These are phyloP conservation scores for Thumatha senex DNA, from an alignment of 2,888 invertebrate genomes.

Conservation along the genomic window DNA sequence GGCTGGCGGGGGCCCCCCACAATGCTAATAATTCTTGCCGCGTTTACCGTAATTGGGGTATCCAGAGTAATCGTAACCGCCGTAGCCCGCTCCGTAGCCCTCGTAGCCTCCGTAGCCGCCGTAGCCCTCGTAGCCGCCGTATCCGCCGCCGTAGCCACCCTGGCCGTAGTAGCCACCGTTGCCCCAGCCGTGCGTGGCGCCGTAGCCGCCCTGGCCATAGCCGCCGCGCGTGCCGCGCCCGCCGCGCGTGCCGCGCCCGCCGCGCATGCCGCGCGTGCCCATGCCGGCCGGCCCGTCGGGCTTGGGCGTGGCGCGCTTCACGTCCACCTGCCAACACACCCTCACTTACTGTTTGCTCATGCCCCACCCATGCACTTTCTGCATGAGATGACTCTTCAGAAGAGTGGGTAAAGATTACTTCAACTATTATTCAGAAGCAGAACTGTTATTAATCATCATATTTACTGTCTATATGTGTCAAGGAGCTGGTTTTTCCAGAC, in stretches of 20 bases:
- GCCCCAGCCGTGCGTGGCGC: constrained; percentile 86
- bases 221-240: constrained; percentile 83
- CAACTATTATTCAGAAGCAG: constrained; percentile 31
- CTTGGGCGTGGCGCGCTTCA: constrained; percentile 97
- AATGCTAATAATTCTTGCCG: constrained; percentile 79
- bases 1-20: constrained; percentile 63
- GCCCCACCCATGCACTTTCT: neutral
- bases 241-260: constrained; percentile 87
- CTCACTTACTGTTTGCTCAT: neutral
- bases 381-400: neutral
- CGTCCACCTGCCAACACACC: constrained; percentile 87
- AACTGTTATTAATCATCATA: constrained; percentile 31
- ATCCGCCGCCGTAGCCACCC: constrained; percentile 88
- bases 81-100: constrained; percentile 88
- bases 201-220: constrained; percentile 86
- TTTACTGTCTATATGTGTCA: neutral
- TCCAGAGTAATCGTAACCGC: constrained; percentile 91
- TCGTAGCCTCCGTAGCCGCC: constrained; percentile 90
- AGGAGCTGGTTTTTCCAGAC: neutral
- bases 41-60: constrained; percentile 92
- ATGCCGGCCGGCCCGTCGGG: constrained; percentile 89
- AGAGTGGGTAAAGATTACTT: constrained; percentile 19
- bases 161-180: constrained; percentile 88
- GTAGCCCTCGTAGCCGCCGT: constrained; percentile 89
- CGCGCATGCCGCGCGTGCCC: constrained; percentile 85